Evolutionary conservation across 1,140 invertebrate species (phyloP).

Genomic region (Hydropsyche tenuis): DNA sequence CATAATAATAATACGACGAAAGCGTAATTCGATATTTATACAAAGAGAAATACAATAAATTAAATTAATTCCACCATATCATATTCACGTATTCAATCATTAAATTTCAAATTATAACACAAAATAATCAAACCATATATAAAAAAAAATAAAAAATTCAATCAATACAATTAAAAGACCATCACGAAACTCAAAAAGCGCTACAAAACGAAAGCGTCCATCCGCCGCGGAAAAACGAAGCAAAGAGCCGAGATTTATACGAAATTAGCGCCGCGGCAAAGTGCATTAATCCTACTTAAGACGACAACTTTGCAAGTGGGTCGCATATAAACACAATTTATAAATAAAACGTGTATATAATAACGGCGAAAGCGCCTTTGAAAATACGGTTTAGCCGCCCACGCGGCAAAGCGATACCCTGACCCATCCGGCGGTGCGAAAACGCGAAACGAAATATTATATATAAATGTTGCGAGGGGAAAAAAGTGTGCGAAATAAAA

Average conservation of each 20-base stretch:
- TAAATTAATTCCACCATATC: no score
- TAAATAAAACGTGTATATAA: slow-evolving; percentile 38
- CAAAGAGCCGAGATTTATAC: slow-evolving; percentile 20
- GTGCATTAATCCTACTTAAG: slow-evolving; percentile 38
- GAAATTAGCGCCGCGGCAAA: slow-evolving; percentile 36
- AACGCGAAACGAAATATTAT: not conserved
- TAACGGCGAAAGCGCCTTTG: not conserved
- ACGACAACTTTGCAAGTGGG: slow-evolving; percentile 29
- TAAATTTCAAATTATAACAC: no score
- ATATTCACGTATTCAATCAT: no score
- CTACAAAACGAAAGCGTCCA: not conserved
- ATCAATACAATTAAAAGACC: not conserved
- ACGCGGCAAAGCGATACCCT: not conserved
- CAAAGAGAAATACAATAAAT: no score
- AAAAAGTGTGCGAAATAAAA: slow-evolving; percentile 12
- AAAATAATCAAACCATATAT: no score
- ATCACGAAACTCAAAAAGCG: not conserved
- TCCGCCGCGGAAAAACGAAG: no score
- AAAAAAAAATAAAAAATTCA: no score
- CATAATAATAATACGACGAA: no score
- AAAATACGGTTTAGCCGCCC: not conserved
- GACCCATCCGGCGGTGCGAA: not conserved
- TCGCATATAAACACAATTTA: slow-evolving; percentile 21
- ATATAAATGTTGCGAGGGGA: no score
- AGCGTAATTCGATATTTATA: no score